Percentiles rank a stretch among this genome's conserved stretches.
These are phyloP conservation scores for Neocrepidodera transversa DNA, from an alignment of 2,888 invertebrate genomes.

Conservation along the genomic window DNA sequence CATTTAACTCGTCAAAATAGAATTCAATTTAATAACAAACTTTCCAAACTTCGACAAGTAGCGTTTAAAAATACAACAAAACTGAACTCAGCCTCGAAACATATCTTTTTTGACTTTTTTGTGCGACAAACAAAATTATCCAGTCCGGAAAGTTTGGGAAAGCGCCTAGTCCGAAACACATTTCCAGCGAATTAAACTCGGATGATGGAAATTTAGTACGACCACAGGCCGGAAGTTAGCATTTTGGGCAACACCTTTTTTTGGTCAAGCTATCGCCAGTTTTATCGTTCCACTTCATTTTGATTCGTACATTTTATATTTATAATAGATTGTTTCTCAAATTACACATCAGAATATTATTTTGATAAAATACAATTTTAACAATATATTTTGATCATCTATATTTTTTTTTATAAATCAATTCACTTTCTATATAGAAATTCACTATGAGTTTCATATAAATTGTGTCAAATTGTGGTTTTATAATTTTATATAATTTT, in stretches of 20 bases:
- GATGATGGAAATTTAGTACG: slow-evolving; percentile 37
- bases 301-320: background rate
- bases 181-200: slow-evolving; percentile 35
- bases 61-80: slow-evolving; percentile 24
- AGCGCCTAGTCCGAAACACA: slow-evolving; percentile 26
- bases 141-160: slow-evolving; percentile 26
- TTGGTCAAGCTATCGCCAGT: background rate
- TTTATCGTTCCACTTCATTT: slow-evolving; percentile 11
- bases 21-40: slow-evolving; percentile 10
- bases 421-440: too few species aligned
- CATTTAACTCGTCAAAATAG: background rate
- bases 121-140: slow-evolving; percentile 20
- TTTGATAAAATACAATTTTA: too few species aligned
- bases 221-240: slow-evolving; percentile 17
- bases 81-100: slow-evolving; percentile 5
- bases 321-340: too few species aligned
- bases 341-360: too few species aligned
- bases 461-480: too few species aligned
- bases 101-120: slow-evolving; percentile 15
- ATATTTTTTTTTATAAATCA: too few species aligned
- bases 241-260: slow-evolving; percentile 19
- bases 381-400: too few species aligned
- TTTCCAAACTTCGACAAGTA: slow-evolving; percentile 13
- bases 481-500: too few species aligned
- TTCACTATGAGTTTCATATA: too few species aligned